These are phyloP conservation scores for Erpetoichthys calabaricus DNA, from an alignment of 2,797 vertebrate genomes.

Conservation along the genomic window DNA sequence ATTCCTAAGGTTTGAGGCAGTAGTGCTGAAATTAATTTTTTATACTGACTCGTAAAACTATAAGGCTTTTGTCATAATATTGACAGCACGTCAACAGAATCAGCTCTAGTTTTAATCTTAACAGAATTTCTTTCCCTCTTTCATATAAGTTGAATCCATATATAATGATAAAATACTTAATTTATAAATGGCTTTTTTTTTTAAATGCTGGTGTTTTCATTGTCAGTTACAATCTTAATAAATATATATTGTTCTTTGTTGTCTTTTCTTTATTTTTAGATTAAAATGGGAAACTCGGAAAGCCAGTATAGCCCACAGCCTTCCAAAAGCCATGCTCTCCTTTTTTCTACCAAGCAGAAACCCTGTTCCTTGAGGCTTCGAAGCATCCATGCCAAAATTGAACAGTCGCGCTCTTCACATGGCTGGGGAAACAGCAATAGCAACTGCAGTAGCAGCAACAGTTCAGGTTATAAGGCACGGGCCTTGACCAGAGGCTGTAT, in stretches of 20 bases:
- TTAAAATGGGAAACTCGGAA: constrained; percentile 85
- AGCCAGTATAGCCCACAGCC: constrained; percentile 88
- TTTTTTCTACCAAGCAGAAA: constrained; percentile 62
- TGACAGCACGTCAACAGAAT: too few relatives aligned
- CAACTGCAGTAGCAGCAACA: constrained; percentile 27
- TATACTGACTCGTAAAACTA: too few relatives aligned
- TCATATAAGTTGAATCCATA: too few relatives aligned
- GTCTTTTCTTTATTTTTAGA: constrained; percentile 35
- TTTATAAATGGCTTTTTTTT: too few relatives aligned
- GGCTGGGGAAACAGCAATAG: constrained; percentile 55
- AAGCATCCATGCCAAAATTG: constrained; percentile 59
- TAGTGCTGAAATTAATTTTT: too few relatives aligned
- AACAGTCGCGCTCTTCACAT: constrained; percentile 54
- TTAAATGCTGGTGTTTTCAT: neutral
- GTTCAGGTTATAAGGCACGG: constrained; percentile 61
- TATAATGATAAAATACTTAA: too few relatives aligned
- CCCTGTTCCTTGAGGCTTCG: constrained; percentile 67
- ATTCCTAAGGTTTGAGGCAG: too few relatives aligned
- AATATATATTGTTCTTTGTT: constrained; percentile 1
- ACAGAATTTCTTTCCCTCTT: too few relatives aligned
- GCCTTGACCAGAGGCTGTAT: constrained; percentile 73
- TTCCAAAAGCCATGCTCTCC: constrained; percentile 51
- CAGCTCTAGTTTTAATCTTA: too few relatives aligned
- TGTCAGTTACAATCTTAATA: neutral
- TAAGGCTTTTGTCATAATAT: too few relatives aligned